These are phyloP conservation scores for Autographa gamma DNA, from an alignment of 2,888 invertebrate species.

Conservation along the genomic window DNA sequence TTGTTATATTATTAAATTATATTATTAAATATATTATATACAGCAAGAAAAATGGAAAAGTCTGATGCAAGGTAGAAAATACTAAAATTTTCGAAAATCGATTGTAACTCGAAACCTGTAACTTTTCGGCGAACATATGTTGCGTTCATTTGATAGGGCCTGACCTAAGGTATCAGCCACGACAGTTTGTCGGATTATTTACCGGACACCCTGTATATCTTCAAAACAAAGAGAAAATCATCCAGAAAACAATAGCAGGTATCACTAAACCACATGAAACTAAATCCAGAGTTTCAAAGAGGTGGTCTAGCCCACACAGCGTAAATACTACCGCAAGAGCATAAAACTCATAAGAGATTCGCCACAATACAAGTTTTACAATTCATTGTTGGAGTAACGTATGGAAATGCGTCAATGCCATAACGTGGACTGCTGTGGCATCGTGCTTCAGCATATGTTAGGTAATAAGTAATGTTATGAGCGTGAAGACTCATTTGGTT, in stretches of 20 bases:
- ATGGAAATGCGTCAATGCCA: constrained; percentile 39
- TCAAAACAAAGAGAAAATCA: background rate
- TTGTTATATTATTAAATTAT: too few species aligned
- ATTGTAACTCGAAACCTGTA: too few species aligned
- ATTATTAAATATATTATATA: too few species aligned
- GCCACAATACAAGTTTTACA: constrained; percentile 23
- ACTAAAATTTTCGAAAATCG: too few species aligned
- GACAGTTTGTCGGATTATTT: too few species aligned
- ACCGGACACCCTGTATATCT: too few species aligned
- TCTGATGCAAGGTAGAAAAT: too few species aligned
- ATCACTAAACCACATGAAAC: background rate
- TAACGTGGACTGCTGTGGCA: too few species aligned
- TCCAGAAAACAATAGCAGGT: background rate
- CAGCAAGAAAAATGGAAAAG: too few species aligned
- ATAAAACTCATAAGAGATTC: constrained; percentile 33
- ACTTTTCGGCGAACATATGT: too few species aligned
- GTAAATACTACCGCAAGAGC: constrained; percentile 20
- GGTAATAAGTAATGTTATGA: constrained; percentile 24
- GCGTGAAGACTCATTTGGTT: constrained; percentile 5
- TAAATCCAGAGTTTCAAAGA: constrained; percentile 24
- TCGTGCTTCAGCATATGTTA: constrained; percentile 21
- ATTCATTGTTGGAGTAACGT: constrained; percentile 36
- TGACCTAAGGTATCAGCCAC: too few species aligned
- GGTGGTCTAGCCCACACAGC: constrained; percentile 28
- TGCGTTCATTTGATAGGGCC: too few species aligned